A percentile compares a stretch with the other conserved stretches of the same genome.
Evolutionary conservation across 2,113 vertebrate genomes (phyloP).

Genomic region (Sporophila hypoxantha): DNA sequence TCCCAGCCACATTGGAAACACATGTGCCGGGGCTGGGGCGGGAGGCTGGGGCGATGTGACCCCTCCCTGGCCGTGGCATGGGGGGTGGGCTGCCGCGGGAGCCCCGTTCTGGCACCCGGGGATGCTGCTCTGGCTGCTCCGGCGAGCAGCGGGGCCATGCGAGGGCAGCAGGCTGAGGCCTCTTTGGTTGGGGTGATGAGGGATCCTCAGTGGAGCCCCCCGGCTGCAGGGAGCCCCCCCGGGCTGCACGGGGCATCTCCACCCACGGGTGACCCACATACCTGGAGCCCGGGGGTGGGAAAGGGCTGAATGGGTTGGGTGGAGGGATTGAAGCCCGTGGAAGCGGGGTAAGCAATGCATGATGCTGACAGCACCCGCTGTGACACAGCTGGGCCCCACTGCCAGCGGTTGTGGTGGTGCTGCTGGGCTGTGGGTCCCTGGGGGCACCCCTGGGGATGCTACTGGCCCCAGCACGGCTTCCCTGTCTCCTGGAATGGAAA

Average conservation of each 20-base stretch:
- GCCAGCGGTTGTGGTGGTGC: neutral
- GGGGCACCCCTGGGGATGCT: neutral
- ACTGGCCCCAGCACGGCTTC: neutral
- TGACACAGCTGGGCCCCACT: neutral
- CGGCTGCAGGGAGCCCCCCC: neutral
- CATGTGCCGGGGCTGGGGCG: constrained; percentile 30
- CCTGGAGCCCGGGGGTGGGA: neutral
- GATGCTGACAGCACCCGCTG: neutral
- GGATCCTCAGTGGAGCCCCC: neutral
- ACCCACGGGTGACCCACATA: neutral
- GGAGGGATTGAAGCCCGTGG: neutral
- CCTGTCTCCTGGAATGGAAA: neutral
- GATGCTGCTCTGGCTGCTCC: neutral
- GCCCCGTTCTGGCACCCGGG: neutral
- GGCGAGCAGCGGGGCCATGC: neutral
- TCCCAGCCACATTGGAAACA: constrained; percentile 66
- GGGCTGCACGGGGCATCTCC: neutral
- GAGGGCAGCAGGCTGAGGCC: neutral
- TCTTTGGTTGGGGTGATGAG: neutral
- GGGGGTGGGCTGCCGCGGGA: neutral
- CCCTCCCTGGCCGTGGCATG: neutral
- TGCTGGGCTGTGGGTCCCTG: neutral
- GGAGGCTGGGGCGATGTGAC: neutral
- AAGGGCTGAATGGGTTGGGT: neutral
- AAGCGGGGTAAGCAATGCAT: neutral